phyloP scores from a whole-genome alignment of 1,140 invertebrate species.

The Rhopalosiphum maidis region DNA sequence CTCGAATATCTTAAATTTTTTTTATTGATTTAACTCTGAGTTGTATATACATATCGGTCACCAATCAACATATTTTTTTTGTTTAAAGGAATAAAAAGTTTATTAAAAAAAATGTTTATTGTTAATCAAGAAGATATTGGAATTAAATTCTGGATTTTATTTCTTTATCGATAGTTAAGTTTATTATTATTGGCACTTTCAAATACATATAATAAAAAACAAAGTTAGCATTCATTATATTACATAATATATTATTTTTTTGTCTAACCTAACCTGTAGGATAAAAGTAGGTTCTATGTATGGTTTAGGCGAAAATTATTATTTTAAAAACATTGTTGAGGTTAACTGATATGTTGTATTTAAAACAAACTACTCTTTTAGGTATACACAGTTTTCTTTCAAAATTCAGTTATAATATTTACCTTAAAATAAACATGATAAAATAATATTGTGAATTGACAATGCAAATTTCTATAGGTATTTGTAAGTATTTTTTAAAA shows the following conservation, averaged over 20 bases:
- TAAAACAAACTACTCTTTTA: not conserved
- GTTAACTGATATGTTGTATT: not conserved
- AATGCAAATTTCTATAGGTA: not conserved
- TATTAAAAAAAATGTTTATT: not conserved
- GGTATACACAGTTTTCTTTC: not conserved
- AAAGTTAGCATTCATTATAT: not conserved
- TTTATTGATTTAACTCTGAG: not conserved
- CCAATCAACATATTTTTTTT: not conserved
- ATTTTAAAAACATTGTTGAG: not conserved
- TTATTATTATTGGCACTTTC: not conserved
- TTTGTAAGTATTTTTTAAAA: conserved; percentile 2
- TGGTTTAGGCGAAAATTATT: not conserved
- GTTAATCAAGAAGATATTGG: not conserved
- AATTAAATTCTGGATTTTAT: not conserved
- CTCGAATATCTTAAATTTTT: not conserved
- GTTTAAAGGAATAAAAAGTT: not conserved
- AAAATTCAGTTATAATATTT: not conserved
- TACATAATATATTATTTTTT: not conserved
- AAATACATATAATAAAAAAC: not conserved
- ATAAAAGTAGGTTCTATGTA: not conserved
- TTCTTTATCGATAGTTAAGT: not conserved
- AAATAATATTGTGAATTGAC: not conserved
- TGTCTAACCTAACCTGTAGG: not conserved
- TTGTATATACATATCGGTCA: not conserved
- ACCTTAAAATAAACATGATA: not conserved